Percentiles rank a stretch among this genome's conserved stretches.
These are phyloP conservation scores for Azorinus chamasolen DNA, from an alignment of 2,888 invertebrate genomes.

Conservation along the genomic window DNA sequence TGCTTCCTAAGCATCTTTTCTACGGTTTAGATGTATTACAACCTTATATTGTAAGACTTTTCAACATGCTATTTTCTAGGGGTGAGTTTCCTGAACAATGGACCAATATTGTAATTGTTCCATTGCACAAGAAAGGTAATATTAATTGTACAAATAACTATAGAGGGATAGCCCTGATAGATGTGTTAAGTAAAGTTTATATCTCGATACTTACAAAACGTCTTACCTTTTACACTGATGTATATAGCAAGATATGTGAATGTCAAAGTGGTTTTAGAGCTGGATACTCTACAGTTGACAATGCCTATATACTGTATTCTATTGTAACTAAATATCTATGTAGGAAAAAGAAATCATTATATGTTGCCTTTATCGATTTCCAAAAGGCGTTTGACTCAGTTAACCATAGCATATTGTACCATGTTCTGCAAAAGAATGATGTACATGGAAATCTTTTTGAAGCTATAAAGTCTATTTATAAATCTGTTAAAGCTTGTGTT, in stretches of 20 bases:
- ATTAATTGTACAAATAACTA: constrained; percentile 1
- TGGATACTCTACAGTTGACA: constrained; percentile 11
- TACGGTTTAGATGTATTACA: not conserved
- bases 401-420: not conserved
- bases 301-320: constrained; percentile 3
- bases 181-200: constrained; percentile 1
- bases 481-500: not conserved
- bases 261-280: too few relatives aligned
- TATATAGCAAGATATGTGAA: not conserved
- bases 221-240: not conserved
- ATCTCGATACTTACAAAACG: not conserved
- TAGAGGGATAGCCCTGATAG: constrained; percentile 3
- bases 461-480: constrained; percentile 1
- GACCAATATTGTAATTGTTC: not conserved
- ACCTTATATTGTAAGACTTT: constrained; percentile 1
- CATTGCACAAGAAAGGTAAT: constrained; percentile 2
- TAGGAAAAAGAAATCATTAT: not conserved
- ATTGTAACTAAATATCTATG: constrained; percentile 4
- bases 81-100: constrained; percentile 4
- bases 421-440: not conserved
- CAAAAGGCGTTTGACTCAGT: constrained; percentile 13
- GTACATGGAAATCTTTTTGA: constrained; percentile 2
- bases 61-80: not conserved
- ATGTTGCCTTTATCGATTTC: constrained; percentile 11
- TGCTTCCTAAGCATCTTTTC: not conserved